Evolutionary conservation across 2,113 vertebrate species (phyloP), one percentile per base, ranked within the genome.

Genomic region (Alligator sinensis): DNA sequence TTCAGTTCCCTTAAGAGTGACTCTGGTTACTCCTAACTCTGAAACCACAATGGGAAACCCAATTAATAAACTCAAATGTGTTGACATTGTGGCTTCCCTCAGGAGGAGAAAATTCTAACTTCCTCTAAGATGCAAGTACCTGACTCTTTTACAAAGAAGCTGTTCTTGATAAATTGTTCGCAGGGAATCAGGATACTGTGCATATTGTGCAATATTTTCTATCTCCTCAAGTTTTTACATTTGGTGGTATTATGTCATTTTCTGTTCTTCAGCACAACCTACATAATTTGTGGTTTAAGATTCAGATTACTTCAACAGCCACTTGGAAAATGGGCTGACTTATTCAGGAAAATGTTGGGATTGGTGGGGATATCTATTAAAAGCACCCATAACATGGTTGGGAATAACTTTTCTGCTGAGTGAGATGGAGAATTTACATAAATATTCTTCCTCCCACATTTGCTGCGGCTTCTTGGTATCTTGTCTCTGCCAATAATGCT

Each of bases 1-100:
- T 85, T 91, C 60, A 93, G 25, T 94, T 74, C 30, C 80, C 87
- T 91, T 91, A 88, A 91, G 90, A 91, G 84, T 82, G 87, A 81
- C 76, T 68, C 77, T 90, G 95, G 80, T 91, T 96, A 82, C 90
- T 94, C 17, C 74, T 90, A 21, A 87, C 63, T 93, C 55, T 78
- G 54, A 88, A 92, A 88, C 25, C 78, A 74, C 30, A 74, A 74
- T n/a, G 80, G 58, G 17, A 11, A 77, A 80, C 79, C 80, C 64
- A 91, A 70, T 11, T 1, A 74, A 28, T 18, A 87, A 74, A 83
- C 54, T 11, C 34, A 63, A 85, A 27, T 91, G 15, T 70, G 61
- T 59, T 92, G 90, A 77, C 63, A 82, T 47, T 18, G 14, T 27
- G 28, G 82, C 30, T 91, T 82, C 90, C 89, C 86, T 81, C 66